A percentile compares a stretch with the other conserved stretches of the same genome.
Conservation (phyloP, 2,797 vertebrate genomes). For the Eulemur albifrons region DNA sequence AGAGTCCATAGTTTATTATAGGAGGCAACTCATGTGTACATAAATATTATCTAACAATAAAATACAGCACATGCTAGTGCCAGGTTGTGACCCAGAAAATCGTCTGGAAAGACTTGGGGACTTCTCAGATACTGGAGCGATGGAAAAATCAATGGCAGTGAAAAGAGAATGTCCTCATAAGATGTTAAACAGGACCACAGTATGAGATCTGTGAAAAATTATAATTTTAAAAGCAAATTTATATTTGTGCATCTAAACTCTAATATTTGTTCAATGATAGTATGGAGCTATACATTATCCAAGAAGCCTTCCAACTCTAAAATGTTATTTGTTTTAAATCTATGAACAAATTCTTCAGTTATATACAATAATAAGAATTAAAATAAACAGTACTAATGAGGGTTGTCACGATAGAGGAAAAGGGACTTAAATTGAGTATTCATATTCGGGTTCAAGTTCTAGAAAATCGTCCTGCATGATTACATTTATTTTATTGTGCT, state of each 20-base stretch:
- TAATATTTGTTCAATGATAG: background rate
- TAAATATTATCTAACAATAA: background rate
- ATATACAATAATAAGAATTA: background rate
- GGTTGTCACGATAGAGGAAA: background rate
- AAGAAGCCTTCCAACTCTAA: background rate
- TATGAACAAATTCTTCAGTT: background rate
- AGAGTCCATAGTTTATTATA: background rate
- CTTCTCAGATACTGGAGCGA: background rate
- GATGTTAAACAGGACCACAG: background rate
- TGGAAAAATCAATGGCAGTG: background rate
- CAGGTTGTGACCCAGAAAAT: background rate
- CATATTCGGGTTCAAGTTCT: background rate
- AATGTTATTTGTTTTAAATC: background rate
- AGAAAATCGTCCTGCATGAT: background rate
- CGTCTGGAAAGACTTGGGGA: background rate
- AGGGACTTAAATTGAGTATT: background rate
- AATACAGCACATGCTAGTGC: background rate
- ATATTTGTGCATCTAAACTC: background rate
- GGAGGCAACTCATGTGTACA: background rate
- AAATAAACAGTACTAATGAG: background rate
- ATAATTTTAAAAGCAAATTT: background rate
- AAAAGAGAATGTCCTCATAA: background rate
- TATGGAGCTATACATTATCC: background rate
- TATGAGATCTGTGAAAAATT: background rate
- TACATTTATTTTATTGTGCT: background rate